Conservation (phyloP, 2,797 vertebrate genomes). For the Pitangus sulphuratus region DNA sequence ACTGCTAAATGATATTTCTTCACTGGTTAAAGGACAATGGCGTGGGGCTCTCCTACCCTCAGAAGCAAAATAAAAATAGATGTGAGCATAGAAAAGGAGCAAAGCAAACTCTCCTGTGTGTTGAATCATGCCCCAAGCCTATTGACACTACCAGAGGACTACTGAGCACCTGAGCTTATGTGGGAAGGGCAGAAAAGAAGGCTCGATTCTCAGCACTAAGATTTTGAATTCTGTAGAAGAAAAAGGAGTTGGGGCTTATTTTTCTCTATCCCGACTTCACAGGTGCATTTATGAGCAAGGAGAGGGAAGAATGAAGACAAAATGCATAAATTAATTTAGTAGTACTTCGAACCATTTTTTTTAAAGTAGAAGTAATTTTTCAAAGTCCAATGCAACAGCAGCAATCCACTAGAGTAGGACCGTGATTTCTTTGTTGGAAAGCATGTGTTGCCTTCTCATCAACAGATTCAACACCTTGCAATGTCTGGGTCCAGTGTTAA, state of each 20-base stretch:
- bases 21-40: neutral
- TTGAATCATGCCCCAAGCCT: neutral
- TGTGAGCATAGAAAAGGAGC: neutral
- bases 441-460: neutral
- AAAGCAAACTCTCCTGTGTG: neutral
- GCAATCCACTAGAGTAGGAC: neutral
- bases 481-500: conserved; percentile 5
- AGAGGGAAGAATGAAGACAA: neutral
- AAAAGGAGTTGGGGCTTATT: neutral
- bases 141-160: neutral
- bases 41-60: neutral
- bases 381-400: neutral
- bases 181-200: neutral
- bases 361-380: neutral
- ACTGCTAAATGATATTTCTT: neutral
- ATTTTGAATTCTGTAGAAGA: neutral
- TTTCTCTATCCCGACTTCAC: neutral
- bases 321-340: neutral
- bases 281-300: neutral
- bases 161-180: neutral
- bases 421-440: conserved; percentile 5
- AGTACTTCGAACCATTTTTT: neutral
- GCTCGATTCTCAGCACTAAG: neutral
- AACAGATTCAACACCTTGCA: conserved; percentile 8
- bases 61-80: neutral